Conservation (phyloP, 2,113 vertebrate species). For the Turdus rufiventris region DNA sequence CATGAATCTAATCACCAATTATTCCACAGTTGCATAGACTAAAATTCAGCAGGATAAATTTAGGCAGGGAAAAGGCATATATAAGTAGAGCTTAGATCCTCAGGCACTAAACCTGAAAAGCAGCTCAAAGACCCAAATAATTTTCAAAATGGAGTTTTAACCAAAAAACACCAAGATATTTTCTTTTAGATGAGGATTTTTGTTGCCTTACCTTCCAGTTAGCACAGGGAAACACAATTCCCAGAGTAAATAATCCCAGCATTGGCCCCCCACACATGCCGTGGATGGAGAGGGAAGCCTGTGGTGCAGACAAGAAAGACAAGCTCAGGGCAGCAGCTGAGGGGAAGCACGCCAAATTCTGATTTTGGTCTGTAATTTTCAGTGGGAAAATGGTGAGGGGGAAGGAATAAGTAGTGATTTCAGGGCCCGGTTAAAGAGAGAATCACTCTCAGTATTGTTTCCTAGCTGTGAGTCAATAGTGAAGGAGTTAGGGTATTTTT, state of each 20-base stretch:
- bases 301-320: not conserved
- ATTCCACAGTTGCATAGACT: not conserved
- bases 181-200: not conserved
- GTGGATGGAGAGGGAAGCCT: constrained; percentile 86
- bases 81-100: not conserved
- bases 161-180: not conserved
- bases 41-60: not conserved
- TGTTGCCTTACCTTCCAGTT: constrained; percentile 81
- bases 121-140: not conserved
- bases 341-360: accelerated
- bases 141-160: not conserved
- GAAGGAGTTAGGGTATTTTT: not conserved
- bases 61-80: not conserved
- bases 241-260: constrained; percentile 83
- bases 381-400: not conserved
- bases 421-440: not conserved
- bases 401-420: not conserved
- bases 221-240: constrained; percentile 83
- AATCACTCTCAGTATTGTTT: not conserved
- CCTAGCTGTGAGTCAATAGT: not conserved
- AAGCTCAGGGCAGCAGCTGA: not conserved
- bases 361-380: not conserved
- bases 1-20: not conserved
- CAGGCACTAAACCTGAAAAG: not conserved
- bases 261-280: constrained; percentile 88